Evolutionary conservation across 1,140 invertebrate species (phyloP), one percentile per base, ranked within the genome.

Genomic region (Tetraneura akinire): DNA sequence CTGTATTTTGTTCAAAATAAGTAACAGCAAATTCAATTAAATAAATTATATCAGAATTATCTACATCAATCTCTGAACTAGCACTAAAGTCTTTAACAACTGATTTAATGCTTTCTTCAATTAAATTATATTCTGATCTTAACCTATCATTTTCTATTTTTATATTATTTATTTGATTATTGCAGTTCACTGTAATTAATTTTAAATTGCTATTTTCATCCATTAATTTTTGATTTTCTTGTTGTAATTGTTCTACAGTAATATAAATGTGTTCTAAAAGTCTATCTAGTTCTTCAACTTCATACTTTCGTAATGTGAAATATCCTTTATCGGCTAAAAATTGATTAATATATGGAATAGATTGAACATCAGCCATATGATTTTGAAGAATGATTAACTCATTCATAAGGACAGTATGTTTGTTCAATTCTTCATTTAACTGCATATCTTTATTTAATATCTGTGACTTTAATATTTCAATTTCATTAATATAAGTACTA

Each of bases 131-230:
- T n/a, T 78, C 8, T 18, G 21, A 47, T 16, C 26, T 57, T 6
- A 78, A 78, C n/a, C 47, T 9, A 78, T 45, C 0, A 78, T 45
- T 78, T 47, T 78, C 32, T 45, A 26, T 26, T 57, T 29, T 29
- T 42, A 60, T 42, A 0, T 78, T 57, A 26, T 42, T 45, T 8
- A 60, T 47, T 0, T 42, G 16, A 60, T 26, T 60, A 45, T 8
- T 45, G 47, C 42, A 26, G 11, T 78, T 23, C 47, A 37, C n/a
- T 60, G 32, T 10, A 16, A 47, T 5, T 47, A 45, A 60, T 47
- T 78, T 78, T 18, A 78, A 62, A 62, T 78, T 78, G 4, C 62
- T 78, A 11, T 78, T 78, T 60, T 62, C 74, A 78, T 78, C 74
- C 18, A 29, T 47, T 60, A 78, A 57, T 18, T 9, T 26, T 16